Conservation (phyloP, 2,113 vertebrate species). For the Sinocyclocheilus grahami region DNA sequence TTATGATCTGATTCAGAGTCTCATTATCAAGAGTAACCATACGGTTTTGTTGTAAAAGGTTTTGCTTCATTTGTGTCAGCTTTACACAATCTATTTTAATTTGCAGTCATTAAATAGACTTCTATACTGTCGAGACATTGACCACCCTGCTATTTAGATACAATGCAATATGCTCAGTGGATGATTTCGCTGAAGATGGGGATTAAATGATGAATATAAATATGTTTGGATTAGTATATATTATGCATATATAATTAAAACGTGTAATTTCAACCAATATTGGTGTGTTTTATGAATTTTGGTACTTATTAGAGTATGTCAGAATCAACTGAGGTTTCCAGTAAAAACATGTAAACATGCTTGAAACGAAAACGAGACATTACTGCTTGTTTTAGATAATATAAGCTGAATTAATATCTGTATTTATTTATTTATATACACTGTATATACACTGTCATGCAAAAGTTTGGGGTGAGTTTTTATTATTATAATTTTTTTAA, state of each 20-base stretch:
- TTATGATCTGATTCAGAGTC: not conserved
- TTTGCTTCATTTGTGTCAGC: not conserved
- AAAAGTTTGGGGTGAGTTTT: not conserved
- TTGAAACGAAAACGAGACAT: not conserved
- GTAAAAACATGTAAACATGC: not conserved
- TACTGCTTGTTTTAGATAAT: too few relatives aligned
- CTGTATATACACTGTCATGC: not conserved
- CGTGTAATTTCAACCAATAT: too few relatives aligned
- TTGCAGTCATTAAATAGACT: not conserved
- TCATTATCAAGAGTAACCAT: not conserved
- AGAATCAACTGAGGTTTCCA: not conserved
- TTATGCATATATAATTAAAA: not conserved
- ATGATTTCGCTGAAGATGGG: not conserved
- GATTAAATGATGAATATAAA: not conserved
- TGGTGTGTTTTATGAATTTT: not conserved
- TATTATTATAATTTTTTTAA: not conserved
- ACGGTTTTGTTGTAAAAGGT: not conserved
- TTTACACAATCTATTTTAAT: not conserved
- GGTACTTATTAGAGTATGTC: not conserved
- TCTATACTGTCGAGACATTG: not conserved
- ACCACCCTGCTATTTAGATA: not conserved
- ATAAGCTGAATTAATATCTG: too few relatives aligned
- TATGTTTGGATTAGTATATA: not conserved
- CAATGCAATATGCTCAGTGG: not conserved
- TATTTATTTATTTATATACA: not conserved